Base-by-base conservation (phyloP, 2,113 vertebrate species). In the Phaethornis superciliosus region DNA sequence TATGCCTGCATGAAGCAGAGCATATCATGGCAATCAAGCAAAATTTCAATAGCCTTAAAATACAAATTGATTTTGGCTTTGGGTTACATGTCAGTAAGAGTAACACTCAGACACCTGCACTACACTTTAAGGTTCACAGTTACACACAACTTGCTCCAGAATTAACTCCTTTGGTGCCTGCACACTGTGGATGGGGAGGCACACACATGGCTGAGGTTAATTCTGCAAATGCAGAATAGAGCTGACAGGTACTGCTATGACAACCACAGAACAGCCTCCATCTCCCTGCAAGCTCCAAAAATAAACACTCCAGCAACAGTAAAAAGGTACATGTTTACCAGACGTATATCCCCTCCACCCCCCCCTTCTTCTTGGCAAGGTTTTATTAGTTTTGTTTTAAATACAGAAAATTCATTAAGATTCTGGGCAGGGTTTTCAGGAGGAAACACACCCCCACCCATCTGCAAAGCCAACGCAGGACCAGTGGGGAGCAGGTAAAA, bases 181-280 rank as follows among this genome's bases (percentile, higher is more conserved):
- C 85, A 51, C 47, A 3, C 17, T 32, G 5, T 2, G 52, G 90
- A 58, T 12, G 78, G 94, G 59, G 0, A 69, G 71, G 7, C 85
- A 60, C 85, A 72, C 4, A 19, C 55, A 24, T 1, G 24, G 49
- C 63, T 51, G 60, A 10, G 74, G 89, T 33, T 6, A 26, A 67
- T 12, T 33, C 77, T 15, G 63, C 56, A 79, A 76, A 83, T 35
- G 3, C 81, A 63, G 76, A 13, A 26, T 2, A 7, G n/a, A 42
- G 27, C 69, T 94, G 95, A 88, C 95, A 96, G 94, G 93, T 94
- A 83, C 87, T 94, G 95, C 96, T 81, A 58, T 89, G 95, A 94
- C 94, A 94, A 86, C 91, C 82, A 49, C 0, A 88, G 2, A 51
- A 47, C 56, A 81, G 68, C 91, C 89, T 4, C 8, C 88, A 28